These are phyloP conservation scores for Hemiscyllium ocellatum DNA, from an alignment of 2,113 vertebrate genomes.

Conservation along the genomic window DNA sequence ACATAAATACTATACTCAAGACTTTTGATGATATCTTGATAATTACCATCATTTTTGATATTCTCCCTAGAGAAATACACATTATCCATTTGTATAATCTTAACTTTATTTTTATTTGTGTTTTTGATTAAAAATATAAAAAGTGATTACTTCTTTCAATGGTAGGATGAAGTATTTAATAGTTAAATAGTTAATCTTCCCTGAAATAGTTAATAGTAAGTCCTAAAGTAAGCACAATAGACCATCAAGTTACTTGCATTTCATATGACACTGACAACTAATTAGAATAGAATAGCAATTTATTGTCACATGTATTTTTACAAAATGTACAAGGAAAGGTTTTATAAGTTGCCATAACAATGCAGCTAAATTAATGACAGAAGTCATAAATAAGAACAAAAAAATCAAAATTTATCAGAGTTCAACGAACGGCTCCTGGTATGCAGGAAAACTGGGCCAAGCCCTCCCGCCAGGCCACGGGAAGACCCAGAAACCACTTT, in stretches of 20 bases:
- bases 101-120: neutral
- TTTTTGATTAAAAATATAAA: neutral
- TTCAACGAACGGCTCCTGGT: too few species aligned
- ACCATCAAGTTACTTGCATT: neutral
- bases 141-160: neutral
- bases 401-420: too few species aligned
- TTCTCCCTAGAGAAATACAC: too few species aligned
- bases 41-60: neutral
- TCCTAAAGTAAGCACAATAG: neutral
- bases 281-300: neutral
- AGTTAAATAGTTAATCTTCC: neutral
- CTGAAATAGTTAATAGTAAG: too few species aligned
- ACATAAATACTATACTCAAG: neutral
- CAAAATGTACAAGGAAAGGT: too few species aligned
- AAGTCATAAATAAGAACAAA: too few species aligned
- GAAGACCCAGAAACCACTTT: too few species aligned
- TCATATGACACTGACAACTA: neutral
- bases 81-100: neutral
- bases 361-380: too few species aligned
- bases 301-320: too few species aligned
- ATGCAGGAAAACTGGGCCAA: too few species aligned
- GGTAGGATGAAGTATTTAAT: neutral
- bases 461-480: too few species aligned
- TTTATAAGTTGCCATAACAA: too few species aligned
- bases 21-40: neutral